Evolutionary conservation across 2,113 vertebrate species (phyloP).

Genomic region (Aegotheles bennettii): DNA sequence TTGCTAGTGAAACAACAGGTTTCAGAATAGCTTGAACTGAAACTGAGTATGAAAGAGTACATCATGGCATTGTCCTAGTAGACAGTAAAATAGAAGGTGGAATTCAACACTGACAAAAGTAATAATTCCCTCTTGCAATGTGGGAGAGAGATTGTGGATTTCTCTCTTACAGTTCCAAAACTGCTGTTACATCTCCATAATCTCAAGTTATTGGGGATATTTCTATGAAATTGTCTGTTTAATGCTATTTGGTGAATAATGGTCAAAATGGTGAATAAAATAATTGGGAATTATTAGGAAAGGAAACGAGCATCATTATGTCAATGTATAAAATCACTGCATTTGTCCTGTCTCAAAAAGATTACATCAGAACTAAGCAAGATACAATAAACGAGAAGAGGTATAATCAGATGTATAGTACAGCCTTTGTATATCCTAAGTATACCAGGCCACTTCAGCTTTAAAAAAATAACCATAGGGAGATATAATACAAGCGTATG

Average conservation of each 20-base stretch:
- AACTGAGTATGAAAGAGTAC: background rate
- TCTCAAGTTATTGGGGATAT: background rate
- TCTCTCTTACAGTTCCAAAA: background rate
- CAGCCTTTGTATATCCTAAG: background rate
- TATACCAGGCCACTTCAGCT: background rate
- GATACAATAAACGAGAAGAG: background rate
- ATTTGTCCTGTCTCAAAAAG: background rate
- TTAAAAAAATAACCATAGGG: background rate
- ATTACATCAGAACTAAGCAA: background rate
- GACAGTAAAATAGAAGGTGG: background rate
- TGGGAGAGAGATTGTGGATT: background rate
- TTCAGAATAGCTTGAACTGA: background rate
- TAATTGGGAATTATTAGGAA: background rate
- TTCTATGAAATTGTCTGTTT: background rate
- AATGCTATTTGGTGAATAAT: background rate
- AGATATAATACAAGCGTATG: background rate
- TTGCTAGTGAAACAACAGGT: background rate
- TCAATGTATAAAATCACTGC: background rate
- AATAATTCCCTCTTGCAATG: background rate
- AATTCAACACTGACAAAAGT: background rate
- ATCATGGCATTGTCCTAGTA: background rate
- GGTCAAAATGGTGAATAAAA: background rate
- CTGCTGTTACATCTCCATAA: background rate
- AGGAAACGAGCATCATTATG: background rate
- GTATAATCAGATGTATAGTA: background rate